phyloP scores from a whole-genome alignment of 2,888 invertebrate species.

The Melipona beecheii region DNA sequence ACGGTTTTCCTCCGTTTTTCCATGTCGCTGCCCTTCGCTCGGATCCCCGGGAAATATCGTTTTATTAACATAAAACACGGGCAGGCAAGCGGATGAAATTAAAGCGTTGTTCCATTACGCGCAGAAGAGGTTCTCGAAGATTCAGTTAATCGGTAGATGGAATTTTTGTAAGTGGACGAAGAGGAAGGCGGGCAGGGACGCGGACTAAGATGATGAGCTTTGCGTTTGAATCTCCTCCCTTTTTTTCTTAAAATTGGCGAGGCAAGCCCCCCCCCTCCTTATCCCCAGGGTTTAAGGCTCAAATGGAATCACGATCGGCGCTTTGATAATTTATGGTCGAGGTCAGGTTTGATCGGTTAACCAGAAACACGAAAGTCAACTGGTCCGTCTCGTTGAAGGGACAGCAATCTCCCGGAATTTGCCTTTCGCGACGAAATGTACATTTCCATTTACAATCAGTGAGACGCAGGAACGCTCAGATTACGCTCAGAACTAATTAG shows the following conservation, averaged over 20 bases:
- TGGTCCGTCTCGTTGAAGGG: not conserved
- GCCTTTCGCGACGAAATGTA: not conserved
- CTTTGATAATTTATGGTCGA: conserved; percentile 44
- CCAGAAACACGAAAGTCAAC: conserved; percentile 37
- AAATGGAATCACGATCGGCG: conserved; percentile 30
- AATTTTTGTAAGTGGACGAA: conserved; percentile 24
- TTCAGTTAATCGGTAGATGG: not conserved
- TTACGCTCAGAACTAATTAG: no score
- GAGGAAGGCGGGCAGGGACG: not conserved
- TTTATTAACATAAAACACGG: conserved; percentile 45
- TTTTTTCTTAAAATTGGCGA: not conserved
- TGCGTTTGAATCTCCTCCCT: conserved; percentile 7
- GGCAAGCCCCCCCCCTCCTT: not conserved
- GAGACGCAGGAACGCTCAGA: no score
- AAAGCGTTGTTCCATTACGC: not conserved
- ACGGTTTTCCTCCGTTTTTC: conserved; percentile 21
- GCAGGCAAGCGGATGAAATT: not conserved
- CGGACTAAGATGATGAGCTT: conserved; percentile 11
- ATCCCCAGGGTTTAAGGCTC: conserved; percentile 20
- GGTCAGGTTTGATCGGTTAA: conserved; percentile 48
- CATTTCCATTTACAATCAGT: no score
- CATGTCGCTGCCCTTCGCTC: conserved; percentile 19
- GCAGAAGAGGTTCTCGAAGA: not conserved
- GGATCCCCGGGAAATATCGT: conserved; percentile 27
- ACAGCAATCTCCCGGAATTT: conserved; percentile 11